Evolutionary conservation across 2,888 invertebrate genomes (phyloP), one percentile per base, ranked within the genome.

Genomic region (Exocentrus adspersus): DNA sequence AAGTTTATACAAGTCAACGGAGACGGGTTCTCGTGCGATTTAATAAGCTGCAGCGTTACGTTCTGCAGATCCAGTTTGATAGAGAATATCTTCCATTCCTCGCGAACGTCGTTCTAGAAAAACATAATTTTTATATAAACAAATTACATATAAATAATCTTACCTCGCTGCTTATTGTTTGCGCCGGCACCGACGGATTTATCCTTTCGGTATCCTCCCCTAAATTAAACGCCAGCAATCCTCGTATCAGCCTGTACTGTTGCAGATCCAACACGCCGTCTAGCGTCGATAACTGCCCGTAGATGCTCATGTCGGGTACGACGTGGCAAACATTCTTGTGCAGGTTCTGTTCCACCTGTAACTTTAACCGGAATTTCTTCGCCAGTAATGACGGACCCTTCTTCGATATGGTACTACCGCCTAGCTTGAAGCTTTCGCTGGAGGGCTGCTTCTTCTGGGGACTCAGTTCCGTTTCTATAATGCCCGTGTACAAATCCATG

Each of bases 1-100:
- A 98, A 97, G 84, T 97, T 94, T 65, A 97, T 88, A 75, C 92
- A 92, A 1, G 95, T 94, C 48, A 98, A 84, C 2, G 90, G 87
- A 4, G 90, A 86, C 42, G 65, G 66, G 42, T 83, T 82, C 2
- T 85, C 85, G 66, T 86, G 86, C 70, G 84, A 83, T n/a, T 87
- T 85, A 75, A 88, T 86, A 52, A 93, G 83, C 73, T 89, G 88
- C 60, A 97, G 85, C 0, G 90, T 90, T 12, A 98, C 97, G 83
- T 97, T 93, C 64, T 92, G 90, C 42, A 97, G 85, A 75, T 95
- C 92, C 62, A 97, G 84, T 73, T 89, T 89, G 67, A 97, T 87
- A 0, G 92, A 93, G n/a, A 91, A 89, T 43, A 88, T 86, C 20
- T 89, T 92, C 91, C 94, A 94, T 50, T 90, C 87, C 77, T 87